These are phyloP conservation scores for Pycnonotus jocosus DNA, from an alignment of 2,113 vertebrate species.

Conservation along the genomic window DNA sequence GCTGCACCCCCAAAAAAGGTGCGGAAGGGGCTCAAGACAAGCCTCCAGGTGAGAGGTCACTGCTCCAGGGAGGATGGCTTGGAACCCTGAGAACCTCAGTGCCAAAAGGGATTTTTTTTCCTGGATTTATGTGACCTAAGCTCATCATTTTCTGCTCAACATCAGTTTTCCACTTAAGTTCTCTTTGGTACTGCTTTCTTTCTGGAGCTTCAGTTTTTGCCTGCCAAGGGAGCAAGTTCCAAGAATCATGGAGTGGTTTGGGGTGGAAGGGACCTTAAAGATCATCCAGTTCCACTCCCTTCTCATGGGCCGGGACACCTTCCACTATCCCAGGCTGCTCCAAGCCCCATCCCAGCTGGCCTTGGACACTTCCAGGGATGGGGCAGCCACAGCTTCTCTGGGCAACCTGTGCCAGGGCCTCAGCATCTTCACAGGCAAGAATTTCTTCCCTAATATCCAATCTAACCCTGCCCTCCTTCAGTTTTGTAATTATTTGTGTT, in stretches of 20 bases:
- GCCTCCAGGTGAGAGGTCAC: not conserved
- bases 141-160: not conserved
- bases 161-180: not conserved
- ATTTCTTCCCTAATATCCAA: not conserved
- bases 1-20: too few relatives aligned
- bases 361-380: not conserved
- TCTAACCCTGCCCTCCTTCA: not conserved
- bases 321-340: not conserved
- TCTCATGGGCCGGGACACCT: not conserved
- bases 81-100: not conserved
- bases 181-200: not conserved
- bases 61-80: not conserved
- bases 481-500: too few relatives aligned
- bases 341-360: accelerated
- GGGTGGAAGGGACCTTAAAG: not conserved
- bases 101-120: not conserved
- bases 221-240: not conserved
- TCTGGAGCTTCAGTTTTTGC: not conserved
- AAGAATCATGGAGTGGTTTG: not conserved
- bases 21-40: not conserved
- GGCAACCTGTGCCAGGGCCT: not conserved
- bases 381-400: not conserved
- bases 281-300: accelerated
- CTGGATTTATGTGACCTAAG: not conserved
- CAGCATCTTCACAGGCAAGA: not conserved